Evolutionary conservation across 1,140 invertebrate genomes (phyloP).

Genomic region (Ceratoteleas bidentatus): DNA sequence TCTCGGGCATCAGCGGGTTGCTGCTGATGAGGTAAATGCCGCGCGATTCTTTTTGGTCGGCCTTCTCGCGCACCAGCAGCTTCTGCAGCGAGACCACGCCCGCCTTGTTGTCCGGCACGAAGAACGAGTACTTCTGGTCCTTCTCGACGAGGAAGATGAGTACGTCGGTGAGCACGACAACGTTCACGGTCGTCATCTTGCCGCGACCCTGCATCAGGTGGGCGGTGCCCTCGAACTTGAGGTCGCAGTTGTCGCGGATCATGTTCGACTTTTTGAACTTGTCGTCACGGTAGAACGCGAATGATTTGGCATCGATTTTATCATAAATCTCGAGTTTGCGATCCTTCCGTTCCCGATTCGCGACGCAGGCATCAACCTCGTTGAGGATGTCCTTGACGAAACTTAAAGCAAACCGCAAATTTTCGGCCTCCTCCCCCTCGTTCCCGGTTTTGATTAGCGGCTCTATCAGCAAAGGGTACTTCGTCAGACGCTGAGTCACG

Average conservation of each 20-base stretch:
- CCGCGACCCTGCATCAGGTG: slow-evolving; percentile 91
- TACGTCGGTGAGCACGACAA: slow-evolving; percentile 94
- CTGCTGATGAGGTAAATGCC: too few relatives aligned
- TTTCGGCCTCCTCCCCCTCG: slow-evolving; percentile 84
- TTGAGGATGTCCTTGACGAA: slow-evolving; percentile 93
- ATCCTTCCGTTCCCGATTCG: slow-evolving; percentile 93
- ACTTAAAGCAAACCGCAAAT: slow-evolving; percentile 87
- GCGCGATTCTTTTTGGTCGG: slow-evolving; percentile 81
- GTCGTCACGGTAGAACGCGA: slow-evolving; percentile 88
- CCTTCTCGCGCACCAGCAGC: slow-evolving; percentile 94
- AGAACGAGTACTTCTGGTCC: slow-evolving; percentile 90
- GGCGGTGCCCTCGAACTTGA: slow-evolving; percentile 93
- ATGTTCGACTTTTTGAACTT: slow-evolving; percentile 98
- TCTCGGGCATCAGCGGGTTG: too few relatives aligned
- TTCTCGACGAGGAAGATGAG: slow-evolving; percentile 95
- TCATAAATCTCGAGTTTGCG: slow-evolving; percentile 95
- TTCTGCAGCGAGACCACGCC: slow-evolving; percentile 95
- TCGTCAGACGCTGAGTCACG: slow-evolving; percentile 96
- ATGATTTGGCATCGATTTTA: slow-evolving; percentile 94
- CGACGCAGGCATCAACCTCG: slow-evolving; percentile 95
- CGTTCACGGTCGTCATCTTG: slow-evolving; percentile 91
- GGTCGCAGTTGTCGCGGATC: slow-evolving; percentile 88
- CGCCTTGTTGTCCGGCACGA: slow-evolving; percentile 94
- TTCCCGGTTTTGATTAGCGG: slow-evolving; percentile 93
- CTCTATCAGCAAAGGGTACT: slow-evolving; percentile 96